phyloP scores from a whole-genome alignment of 2,113 vertebrate genomes.

The Leucosticte australis region DNA sequence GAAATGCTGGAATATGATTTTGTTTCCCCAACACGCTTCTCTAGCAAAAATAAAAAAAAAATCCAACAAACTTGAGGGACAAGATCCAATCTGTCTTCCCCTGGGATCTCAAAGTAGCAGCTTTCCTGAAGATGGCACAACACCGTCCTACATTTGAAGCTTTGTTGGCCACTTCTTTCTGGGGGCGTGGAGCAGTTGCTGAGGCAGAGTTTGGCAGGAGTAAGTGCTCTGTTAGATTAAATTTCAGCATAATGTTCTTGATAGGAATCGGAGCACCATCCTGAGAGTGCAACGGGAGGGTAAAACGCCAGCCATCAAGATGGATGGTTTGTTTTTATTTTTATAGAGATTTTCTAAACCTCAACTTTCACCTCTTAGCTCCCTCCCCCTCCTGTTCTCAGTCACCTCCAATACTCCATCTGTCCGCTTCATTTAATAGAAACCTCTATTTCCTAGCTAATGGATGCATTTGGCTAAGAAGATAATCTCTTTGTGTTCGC shows the following conservation, averaged over 20 bases:
- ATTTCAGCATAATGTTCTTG: slow-evolving; percentile 67
- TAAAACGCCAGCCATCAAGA: slow-evolving; percentile 72
- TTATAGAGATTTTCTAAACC: slow-evolving; percentile 77
- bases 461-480: slow-evolving; percentile 51
- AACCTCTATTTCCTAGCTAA: slow-evolving; percentile 66
- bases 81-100: neutral
- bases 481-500: slow-evolving; percentile 59
- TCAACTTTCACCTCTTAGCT: slow-evolving; percentile 71
- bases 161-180: neutral
- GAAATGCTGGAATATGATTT: slow-evolving; percentile 32
- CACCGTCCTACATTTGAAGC: neutral
- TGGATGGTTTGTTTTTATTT: slow-evolving; percentile 79
- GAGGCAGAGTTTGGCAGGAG: slow-evolving; percentile 16
- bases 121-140: neutral
- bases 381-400: slow-evolving; percentile 38
- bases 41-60: neutral
- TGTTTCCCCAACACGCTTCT: neutral
- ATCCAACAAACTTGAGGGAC: neutral
- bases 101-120: neutral
- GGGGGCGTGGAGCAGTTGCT: neutral
- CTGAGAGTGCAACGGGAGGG: slow-evolving; percentile 71
- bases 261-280: slow-evolving; percentile 59
- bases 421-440: slow-evolving; percentile 63
- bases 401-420: slow-evolving; percentile 60
- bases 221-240: slow-evolving; percentile 61